Evolutionary conservation across 2,888 invertebrate genomes (phyloP), one percentile per base, ranked within the genome.

Genomic region (Brachylomia viminalis): DNA sequence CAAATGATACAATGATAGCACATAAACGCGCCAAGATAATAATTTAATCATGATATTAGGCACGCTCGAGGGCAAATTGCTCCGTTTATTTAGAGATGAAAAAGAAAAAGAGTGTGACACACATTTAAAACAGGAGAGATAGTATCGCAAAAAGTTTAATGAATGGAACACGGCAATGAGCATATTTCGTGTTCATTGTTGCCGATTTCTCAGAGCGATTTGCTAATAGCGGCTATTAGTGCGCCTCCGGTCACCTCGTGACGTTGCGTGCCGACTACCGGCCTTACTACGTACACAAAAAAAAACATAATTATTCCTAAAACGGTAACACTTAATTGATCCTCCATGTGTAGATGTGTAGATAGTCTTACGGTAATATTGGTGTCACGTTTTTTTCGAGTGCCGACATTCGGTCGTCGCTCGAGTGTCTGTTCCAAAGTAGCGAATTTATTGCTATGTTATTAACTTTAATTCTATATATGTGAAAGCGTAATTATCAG

Each of bases 151-250:
- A 94, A 94, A 94, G 88, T 91, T 91, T 93, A 95, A 94, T 94
- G 93, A 95, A 95, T 95, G 93, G 92, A 92, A 93, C 91, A 87
- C 87, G 90, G 92, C 94, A 93, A 95, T 93, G 95, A 93, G 92
- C 92, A 92, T 94, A 93, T 95, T 95, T 92, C 94, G 95, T 95
- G 95, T 92, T 94, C 94, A 95, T 96, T 96, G 95, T 95, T 93
- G 93, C 89, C 92, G 94, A 95, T 96, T 95, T 95, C 95, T 93
- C 93, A 93, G 92, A 92, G 93, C 92, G 93, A 94, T 95, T 95
- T 91, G 91, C 93, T 95, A 95, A 96, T 95, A 94, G 94, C 92
- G 59, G 92, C 94, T 93, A 96, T 95, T 95, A 95, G 92, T 86
- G 91, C 92, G 93, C 93, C 95, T 87, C 92, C 91, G 91, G 92